These are phyloP conservation scores for Bombus confusus DNA, from an alignment of 1,140 invertebrate genomes.

Conservation along the genomic window DNA sequence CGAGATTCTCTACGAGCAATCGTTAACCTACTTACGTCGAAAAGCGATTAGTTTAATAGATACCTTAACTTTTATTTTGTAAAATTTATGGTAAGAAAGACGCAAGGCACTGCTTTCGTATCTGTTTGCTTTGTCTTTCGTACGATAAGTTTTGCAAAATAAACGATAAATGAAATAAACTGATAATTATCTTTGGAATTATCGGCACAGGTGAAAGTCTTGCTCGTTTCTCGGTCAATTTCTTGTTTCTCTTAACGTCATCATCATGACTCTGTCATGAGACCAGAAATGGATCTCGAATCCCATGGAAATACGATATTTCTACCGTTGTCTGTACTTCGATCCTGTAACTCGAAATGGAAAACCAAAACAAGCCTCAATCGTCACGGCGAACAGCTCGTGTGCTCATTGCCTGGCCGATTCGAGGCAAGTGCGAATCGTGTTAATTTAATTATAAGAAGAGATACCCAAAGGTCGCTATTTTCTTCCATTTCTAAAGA, in stretches of 20 bases:
- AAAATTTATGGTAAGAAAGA: too few species aligned
- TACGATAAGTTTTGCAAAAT: too few species aligned
- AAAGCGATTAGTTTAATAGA: too few species aligned
- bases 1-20: too few species aligned
- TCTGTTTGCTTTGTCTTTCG: too few species aligned
- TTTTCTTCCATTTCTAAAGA: background rate
- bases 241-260: constrained; percentile 2
- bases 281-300: constrained; percentile 56
- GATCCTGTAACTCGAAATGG: constrained; percentile 50
- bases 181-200: background rate
- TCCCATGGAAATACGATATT: constrained; percentile 75
- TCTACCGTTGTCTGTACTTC: constrained; percentile 56
- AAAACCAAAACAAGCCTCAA: constrained; percentile 31
- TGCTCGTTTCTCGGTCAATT: constrained; percentile 32
- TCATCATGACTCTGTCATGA: constrained; percentile 56
- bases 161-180: background rate
- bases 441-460: constrained; percentile 5
- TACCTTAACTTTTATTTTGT: too few species aligned
- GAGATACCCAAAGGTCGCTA: background rate
- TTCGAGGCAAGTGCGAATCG: background rate
- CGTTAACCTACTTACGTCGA: too few species aligned
- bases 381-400: constrained; percentile 39
- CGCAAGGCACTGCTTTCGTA: too few species aligned
- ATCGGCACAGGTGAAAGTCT: background rate
- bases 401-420: background rate